A percentile compares a stretch with the other conserved stretches of the same genome.
Evolutionary conservation across 1,140 invertebrate species (phyloP).

Genomic region (Habropoda laboriosa): DNA sequence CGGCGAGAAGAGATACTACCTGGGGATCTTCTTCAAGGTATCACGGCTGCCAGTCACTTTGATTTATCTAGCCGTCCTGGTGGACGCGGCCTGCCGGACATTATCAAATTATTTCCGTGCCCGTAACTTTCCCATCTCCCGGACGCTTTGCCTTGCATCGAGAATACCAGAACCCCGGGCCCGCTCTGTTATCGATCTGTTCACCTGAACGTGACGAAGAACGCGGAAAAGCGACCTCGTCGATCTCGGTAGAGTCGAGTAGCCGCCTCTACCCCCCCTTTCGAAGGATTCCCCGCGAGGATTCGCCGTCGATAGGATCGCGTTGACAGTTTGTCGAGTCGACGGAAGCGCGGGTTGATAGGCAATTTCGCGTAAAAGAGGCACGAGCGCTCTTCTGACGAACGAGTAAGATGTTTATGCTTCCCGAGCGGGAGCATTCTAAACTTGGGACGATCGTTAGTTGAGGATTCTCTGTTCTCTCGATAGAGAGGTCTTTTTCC

Average conservation of each 20-base stretch:
- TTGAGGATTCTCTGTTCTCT: no score
- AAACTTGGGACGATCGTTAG: no score
- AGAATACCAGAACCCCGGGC: no score
- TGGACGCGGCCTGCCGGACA: slow-evolving; percentile 43
- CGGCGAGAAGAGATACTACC: slow-evolving; percentile 93
- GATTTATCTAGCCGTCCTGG: slow-evolving; percentile 54
- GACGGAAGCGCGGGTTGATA: neutral
- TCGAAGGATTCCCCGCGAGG: neutral
- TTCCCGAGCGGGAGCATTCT: neutral
- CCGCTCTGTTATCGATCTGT: slow-evolving; percentile 43
- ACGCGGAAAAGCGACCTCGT: neutral
- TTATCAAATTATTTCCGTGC: slow-evolving; percentile 66
- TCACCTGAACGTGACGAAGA: slow-evolving; percentile 11
- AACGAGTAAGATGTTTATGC: neutral
- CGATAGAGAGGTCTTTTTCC: no score
- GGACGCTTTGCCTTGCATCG: slow-evolving; percentile 59
- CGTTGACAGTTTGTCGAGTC: neutral
- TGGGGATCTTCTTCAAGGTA: slow-evolving; percentile 96
- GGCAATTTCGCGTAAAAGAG: neutral
- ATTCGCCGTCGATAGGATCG: neutral
- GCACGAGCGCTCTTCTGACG: no score
- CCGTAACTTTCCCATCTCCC: slow-evolving; percentile 58
- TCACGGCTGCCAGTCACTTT: slow-evolving; percentile 60
- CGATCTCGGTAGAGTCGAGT: neutral
- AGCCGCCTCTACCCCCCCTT: no score